These are phyloP conservation scores for Meteorus sp. DNA, from an alignment of 1,140 invertebrate species.

Conservation along the genomic window DNA sequence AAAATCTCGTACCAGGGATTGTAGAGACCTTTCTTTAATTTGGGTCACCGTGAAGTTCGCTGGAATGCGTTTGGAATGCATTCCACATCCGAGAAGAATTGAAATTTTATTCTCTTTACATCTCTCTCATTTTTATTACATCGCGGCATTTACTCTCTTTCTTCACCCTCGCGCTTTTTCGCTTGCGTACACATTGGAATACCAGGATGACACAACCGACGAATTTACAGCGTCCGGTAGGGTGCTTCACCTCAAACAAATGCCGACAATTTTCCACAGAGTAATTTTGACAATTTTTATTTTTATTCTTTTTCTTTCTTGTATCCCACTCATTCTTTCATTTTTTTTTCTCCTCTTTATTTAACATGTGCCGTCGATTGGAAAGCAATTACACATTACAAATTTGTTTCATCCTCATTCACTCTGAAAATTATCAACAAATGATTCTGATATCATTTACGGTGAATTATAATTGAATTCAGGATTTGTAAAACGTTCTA, in stretches of 20 bases:
- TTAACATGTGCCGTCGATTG: no score
- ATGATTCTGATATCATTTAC: no score
- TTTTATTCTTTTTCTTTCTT: no score
- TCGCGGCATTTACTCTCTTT: not conserved
- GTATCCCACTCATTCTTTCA: no score
- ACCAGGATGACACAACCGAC: not conserved
- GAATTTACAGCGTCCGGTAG: not conserved
- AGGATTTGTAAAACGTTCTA: no score
- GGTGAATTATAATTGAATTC: no score
- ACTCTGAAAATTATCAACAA: no score
- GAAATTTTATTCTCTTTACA: constrained; percentile 1
- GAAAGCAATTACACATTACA: no score
- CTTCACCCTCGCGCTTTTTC: not conserved
- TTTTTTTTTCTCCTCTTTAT: no score
- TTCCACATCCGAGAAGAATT: constrained; percentile 24
- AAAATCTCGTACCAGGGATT: not conserved
- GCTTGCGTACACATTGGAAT: not conserved
- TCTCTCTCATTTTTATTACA: not conserved
- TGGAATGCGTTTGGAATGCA: constrained; percentile 24
- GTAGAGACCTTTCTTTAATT: constrained; percentile 19
- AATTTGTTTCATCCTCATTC: no score
- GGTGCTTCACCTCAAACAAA: not conserved
- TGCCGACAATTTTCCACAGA: not conserved
- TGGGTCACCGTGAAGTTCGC: constrained; percentile 21
- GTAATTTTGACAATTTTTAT: constrained; percentile 2